phyloP scores from a whole-genome alignment of 2,888 invertebrate genomes.

The Machimus atricapillus region DNA sequence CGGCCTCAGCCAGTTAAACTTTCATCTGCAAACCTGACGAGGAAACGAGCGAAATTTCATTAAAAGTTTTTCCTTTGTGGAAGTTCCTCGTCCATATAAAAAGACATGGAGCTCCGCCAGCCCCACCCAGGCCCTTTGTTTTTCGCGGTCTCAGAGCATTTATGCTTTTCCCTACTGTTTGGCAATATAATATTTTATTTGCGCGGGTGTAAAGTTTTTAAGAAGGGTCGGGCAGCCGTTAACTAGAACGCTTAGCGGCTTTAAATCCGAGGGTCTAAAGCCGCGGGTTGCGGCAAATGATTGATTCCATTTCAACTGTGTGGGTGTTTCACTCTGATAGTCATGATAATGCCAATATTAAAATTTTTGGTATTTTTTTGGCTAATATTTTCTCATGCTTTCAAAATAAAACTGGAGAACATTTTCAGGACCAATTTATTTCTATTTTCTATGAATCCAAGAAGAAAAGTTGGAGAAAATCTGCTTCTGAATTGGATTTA shows the following conservation, averaged over 20 bases:
- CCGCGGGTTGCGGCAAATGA: not conserved
- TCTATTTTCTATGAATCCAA: not conserved
- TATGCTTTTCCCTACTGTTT: not conserved
- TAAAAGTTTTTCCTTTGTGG: constrained; percentile 20
- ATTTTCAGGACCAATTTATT: not conserved
- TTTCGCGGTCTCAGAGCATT: not conserved
- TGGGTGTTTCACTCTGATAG: not conserved
- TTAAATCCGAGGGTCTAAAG: not conserved
- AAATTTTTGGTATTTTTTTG: not conserved
- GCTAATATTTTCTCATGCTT: not conserved
- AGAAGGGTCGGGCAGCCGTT: not conserved
- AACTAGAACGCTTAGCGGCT: not conserved
- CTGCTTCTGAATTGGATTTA: not conserved
- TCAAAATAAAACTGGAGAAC: not conserved
- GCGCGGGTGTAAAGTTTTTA: not conserved
- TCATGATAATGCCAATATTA: not conserved
- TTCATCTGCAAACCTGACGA: not conserved
- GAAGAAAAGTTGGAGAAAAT: not conserved
- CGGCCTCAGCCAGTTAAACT: not conserved
- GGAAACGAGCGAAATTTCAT: not conserved
- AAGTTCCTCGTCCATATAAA: not conserved
- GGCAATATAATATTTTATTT: not conserved
- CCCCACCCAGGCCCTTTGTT: not conserved
- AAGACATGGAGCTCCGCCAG: not conserved
- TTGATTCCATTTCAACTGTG: not conserved